Base-by-base conservation (phyloP, 2,113 vertebrate species). In the Chelonoidis abingdonii region DNA sequence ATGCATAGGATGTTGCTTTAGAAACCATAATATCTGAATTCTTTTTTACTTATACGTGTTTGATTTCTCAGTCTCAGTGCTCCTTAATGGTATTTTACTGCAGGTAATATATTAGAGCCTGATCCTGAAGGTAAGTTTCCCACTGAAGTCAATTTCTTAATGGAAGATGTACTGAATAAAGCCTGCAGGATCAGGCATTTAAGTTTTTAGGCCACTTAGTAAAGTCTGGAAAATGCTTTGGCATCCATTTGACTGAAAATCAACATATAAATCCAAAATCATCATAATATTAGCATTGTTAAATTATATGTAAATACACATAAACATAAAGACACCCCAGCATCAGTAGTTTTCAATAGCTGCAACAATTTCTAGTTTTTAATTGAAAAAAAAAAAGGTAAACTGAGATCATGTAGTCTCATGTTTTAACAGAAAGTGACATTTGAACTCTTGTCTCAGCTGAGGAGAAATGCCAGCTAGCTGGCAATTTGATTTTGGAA, bases 381-480 rank as follows among this genome's bases (percentile, higher is more conserved):
- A 88, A 96, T 95, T 87, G 62, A 8, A 87, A 76, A 96, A 91
- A 96, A 91, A 80, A 53, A 53, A 91, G 38, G 89, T 96, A 90
- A 95, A 83, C 86, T 94, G 87, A 54, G 72, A 86, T 90, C 91
- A 92, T 5, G 41, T 5, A 75, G 82, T 92, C 88, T 94, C 80
- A 80, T 44, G 93, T 69, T 22, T 96, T 95, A 93, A 88, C 89
- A 93, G 91, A 93, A 94, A 92, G 24, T 80, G 76, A 44, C 80
- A 92, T 87, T 13, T 52, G 81, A 80, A 87, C 65, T 90, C 82
- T 88, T 88, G 82, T 90, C 88, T 94, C 41, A 81, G 3, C 14
- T 11, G 72, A 92, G 87, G 80, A 94, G 6, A 91, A 87, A 92
- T 96, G 88, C 95, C 94, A 94, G 83, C 80, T 93, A 94, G 80